Base-by-base conservation (phyloP, 2,888 invertebrate species). In the Hirudinaria manillensis region DNA sequence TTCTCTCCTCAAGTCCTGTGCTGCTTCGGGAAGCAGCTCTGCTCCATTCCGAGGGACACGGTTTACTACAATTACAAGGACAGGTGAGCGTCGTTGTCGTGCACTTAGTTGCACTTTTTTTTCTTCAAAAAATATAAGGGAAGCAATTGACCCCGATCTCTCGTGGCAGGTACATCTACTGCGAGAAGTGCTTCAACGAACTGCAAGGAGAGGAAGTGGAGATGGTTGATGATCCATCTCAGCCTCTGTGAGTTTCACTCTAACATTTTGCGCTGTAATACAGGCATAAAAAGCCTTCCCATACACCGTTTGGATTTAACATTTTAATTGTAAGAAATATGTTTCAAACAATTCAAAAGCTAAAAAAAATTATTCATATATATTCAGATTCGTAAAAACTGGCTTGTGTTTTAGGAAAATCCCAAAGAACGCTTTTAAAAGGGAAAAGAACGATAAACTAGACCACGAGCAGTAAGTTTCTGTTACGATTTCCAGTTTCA, bases 131-230 rank as follows among this genome's bases (percentile, higher is more conserved):
- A 16, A 10, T 10, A 1, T 6, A 1, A 27, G 1, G 1, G 3
- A 1, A 27, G 61, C 7, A 27, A 27, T 19, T 34, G 4, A 55
- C 61, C 66, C n/a, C 13, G 13, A 29, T 72, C 21, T 61, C 7
- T 16, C 24, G 24, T 16, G 4, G 34, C 89, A 94, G 95, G 90
- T 98, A 98, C 89, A 96, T 96, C 83, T 99, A 95, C 90, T 99
- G 99, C 90, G 92, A 94, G 89, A 98, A 98, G 89, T 99, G 99
- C 89, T 99, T 98, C 90, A 95, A 94, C 87, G 97, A 98, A 87
- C 94, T 99, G 87, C 94, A 93, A 85, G 96, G 96, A 79, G 97
- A 98, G 87, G 94, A 95, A 79, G 96, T 99, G 81, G 96, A 95
- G 84, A 89, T 99, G 80, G 94, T 95, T 80, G 99, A 99, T 85